phyloP scores from a whole-genome alignment of 2,888 invertebrate species.

The Halictus ligatus region DNA sequence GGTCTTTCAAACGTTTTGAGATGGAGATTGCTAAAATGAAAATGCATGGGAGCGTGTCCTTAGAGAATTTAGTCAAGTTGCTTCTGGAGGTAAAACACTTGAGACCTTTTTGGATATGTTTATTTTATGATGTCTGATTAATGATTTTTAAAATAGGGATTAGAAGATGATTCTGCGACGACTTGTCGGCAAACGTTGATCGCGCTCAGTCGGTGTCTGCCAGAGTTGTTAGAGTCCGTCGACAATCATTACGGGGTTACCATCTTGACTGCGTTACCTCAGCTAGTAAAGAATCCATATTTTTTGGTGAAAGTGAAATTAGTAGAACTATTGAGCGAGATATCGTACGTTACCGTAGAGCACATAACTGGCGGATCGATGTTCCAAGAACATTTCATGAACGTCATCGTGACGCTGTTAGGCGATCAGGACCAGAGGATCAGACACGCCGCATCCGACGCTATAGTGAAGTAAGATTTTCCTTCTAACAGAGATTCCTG shows the following conservation, averaged over 20 bases:
- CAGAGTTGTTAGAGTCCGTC: slow-evolving; percentile 87
- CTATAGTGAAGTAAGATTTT: slow-evolving; percentile 87
- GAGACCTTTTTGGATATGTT: background rate
- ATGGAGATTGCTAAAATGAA: slow-evolving; percentile 76
- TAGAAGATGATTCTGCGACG: slow-evolving; percentile 91
- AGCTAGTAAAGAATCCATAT: slow-evolving; percentile 90
- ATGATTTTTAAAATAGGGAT: slow-evolving; percentile 85
- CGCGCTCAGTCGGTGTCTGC: slow-evolving; percentile 87
- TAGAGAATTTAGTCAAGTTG: slow-evolving; percentile 85
- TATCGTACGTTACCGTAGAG: slow-evolving; percentile 87
- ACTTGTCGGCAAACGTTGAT: slow-evolving; percentile 90
- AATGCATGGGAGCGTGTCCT: slow-evolving; percentile 80
- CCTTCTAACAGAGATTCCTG: background rate
- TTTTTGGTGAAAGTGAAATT: slow-evolving; percentile 94
- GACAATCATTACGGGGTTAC: slow-evolving; percentile 86
- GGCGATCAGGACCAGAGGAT: slow-evolving; percentile 92
- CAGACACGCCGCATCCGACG: slow-evolving; percentile 89
- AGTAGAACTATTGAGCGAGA: slow-evolving; percentile 87
- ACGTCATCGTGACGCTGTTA: slow-evolving; percentile 88
- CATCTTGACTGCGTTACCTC: slow-evolving; percentile 87
- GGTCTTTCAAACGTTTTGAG: slow-evolving; percentile 84
- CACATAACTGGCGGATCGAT: slow-evolving; percentile 85
- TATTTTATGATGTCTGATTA: background rate
- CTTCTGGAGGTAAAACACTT: slow-evolving; percentile 85
- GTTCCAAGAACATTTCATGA: slow-evolving; percentile 87